A percentile compares a stretch with the other conserved stretches of the same genome.
Conservation (phyloP, 2,113 vertebrate genomes). For the Zapus hudsonius region DNA sequence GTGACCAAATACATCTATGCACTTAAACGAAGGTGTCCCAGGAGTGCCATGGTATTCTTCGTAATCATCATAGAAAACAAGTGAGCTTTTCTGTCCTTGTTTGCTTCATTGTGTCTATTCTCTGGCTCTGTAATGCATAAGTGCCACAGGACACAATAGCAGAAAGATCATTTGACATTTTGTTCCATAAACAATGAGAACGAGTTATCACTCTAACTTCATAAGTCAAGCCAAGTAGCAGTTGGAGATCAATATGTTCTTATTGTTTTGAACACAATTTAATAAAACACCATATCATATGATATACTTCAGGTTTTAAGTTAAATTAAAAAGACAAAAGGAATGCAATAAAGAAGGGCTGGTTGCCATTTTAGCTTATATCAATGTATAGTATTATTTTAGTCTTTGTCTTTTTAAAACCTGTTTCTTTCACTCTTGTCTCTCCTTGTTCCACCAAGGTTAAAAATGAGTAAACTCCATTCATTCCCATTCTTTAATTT, state of each 20-base stretch:
- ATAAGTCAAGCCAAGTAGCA: neutral
- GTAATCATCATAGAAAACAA: constrained; percentile 1
- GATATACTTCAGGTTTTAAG: constrained; percentile 10
- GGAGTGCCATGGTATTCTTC: neutral
- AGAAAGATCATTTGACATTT: neutral
- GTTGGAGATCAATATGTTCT: neutral
- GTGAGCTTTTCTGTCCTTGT: neutral
- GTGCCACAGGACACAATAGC: neutral
- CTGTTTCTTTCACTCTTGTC: neutral
- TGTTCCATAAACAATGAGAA: neutral
- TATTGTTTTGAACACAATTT: neutral
- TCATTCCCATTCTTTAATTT: neutral
- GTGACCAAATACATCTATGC: neutral
- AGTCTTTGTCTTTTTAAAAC: neutral
- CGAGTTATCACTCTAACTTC: neutral
- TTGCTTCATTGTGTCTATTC: neutral
- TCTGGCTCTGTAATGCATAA: neutral
- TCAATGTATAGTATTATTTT: neutral
- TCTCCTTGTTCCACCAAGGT: neutral
- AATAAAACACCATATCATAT: neutral
- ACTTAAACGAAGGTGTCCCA: neutral
- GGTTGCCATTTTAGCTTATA: neutral
- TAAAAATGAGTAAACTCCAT: neutral
- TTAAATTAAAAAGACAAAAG: neutral
- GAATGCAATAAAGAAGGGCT: neutral